Evolutionary conservation across 1,140 invertebrate species (phyloP), one percentile per base, ranked within the genome.

Genomic region (Aleiodes sp.): DNA sequence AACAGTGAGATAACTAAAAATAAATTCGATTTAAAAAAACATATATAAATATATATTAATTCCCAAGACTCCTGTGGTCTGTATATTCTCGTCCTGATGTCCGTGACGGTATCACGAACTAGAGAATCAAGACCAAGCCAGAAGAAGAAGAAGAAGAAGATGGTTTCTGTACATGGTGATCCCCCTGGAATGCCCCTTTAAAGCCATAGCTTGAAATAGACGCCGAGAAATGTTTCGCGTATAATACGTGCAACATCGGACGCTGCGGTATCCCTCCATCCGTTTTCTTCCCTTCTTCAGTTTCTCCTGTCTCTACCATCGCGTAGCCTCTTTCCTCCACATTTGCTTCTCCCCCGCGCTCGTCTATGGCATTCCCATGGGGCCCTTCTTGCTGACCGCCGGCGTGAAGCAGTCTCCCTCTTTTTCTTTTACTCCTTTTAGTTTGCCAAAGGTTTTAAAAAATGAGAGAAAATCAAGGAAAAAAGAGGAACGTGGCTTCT

Each of bases 141-240:
- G 7, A 12, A 28, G n/a, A n/a, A n/a, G n/a, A n/a, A n/a, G n/a
- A n/a, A n/a, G 26, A 29, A 29, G 63, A 59, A 63, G 52, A 28
- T 24, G 28, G 56, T 16, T 70, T 60, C 73, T 73, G 74, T 75
- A 76, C 80, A 75, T 76, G 75, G 76, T 77, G 73, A 77, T 81
- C 71, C 74, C 73, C 59, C 75, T 61, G 72, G 76, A 80, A 80
- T 81, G 74, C 75, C 73, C 73, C 74, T 75, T 73, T 73, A 72
- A 56, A 6, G 19, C 19, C 21, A 56, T 24, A 10, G 52, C 2
- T 21, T 56, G 52, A 56, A 56, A 56, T 56, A 56, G 52, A 56
- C 52, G 21, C 28, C 52, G 52, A 28, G 52, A 56, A 12, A 10
- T n/a, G n/a, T n/a, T 56, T 56, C 41, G 19, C 14, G 41, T 16